Evolutionary conservation across 2,113 vertebrate genomes (phyloP).

Genomic region (Lepus europaeus): DNA sequence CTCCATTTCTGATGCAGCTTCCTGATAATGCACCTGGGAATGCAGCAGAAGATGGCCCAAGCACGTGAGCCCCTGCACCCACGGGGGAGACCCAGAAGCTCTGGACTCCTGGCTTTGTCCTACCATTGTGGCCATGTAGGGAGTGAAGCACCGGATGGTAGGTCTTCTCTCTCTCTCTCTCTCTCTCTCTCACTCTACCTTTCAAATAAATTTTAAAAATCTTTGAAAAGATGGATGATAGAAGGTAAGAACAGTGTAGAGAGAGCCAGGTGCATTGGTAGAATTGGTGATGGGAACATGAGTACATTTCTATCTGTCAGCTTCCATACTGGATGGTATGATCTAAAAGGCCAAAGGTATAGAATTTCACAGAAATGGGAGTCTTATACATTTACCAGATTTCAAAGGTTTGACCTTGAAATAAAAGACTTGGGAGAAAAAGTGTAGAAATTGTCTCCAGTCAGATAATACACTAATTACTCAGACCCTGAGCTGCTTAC

Average conservation of each 20-base stretch:
- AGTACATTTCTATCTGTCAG: neutral
- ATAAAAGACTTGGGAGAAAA: conserved; percentile 53
- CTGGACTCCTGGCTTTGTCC: no score
- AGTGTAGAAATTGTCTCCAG: neutral
- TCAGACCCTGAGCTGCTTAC: neutral
- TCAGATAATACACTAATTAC: neutral
- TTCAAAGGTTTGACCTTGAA: neutral
- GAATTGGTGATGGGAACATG: neutral
- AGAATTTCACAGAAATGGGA: neutral
- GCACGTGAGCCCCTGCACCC: no score
- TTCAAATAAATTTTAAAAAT: no score
- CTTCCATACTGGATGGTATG: neutral
- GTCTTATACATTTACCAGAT: neutral
- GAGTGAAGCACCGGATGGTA: no score
- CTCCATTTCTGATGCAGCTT: no score
- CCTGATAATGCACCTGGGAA: no score
- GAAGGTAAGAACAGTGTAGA: neutral
- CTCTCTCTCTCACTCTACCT: no score
- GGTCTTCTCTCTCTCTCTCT: no score
- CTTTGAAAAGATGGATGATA: neutral
- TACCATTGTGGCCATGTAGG: no score
- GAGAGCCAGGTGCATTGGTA: neutral
- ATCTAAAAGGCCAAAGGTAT: neutral
- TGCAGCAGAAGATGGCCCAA: no score
- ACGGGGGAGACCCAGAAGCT: no score